Evolutionary conservation across 1,140 invertebrate species (phyloP).

Genomic region (Panulirus ornatus): DNA sequence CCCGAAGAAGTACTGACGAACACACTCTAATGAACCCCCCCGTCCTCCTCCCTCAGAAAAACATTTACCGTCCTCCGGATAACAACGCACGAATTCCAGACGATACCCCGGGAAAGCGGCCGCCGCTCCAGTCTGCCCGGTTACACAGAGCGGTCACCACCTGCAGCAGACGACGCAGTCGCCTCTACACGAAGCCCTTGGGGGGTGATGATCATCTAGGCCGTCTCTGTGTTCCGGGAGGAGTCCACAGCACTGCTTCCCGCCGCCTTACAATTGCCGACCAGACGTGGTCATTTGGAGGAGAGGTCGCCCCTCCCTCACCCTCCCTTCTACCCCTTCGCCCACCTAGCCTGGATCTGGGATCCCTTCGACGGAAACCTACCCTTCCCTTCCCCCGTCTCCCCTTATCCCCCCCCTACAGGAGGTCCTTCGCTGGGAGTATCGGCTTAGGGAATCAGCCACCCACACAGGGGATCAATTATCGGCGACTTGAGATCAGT

Average conservation of each 20-base stretch:
- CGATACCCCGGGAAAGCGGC: too few relatives aligned
- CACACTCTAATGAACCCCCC: too few relatives aligned
- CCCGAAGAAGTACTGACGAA: too few relatives aligned
- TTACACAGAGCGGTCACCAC: too few relatives aligned
- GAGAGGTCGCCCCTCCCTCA: not conserved
- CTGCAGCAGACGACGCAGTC: too few relatives aligned
- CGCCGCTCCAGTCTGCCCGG: too few relatives aligned
- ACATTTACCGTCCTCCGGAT: too few relatives aligned
- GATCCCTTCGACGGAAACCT: not conserved
- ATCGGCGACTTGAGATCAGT: constrained; percentile 37
- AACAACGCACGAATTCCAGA: too few relatives aligned
- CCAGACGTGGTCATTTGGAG: too few relatives aligned
- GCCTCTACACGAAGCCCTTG: too few relatives aligned
- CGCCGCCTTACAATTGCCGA: too few relatives aligned
- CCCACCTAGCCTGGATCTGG: not conserved
- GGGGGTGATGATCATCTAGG: constrained; percentile 19
- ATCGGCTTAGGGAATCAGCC: constrained; percentile 20
- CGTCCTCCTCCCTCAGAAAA: too few relatives aligned
- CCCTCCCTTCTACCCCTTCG: not conserved
- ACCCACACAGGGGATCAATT: constrained; percentile 45
- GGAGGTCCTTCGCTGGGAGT: constrained; percentile 1
- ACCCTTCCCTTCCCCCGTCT: not conserved
- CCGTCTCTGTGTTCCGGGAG: not conserved
- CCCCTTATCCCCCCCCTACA: not conserved
- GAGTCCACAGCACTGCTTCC: constrained; percentile 15